Percentiles rank a stretch among this genome's conserved stretches.
phyloP scores from a whole-genome alignment of 2,797 vertebrate genomes.

The Xenops minutus region DNA sequence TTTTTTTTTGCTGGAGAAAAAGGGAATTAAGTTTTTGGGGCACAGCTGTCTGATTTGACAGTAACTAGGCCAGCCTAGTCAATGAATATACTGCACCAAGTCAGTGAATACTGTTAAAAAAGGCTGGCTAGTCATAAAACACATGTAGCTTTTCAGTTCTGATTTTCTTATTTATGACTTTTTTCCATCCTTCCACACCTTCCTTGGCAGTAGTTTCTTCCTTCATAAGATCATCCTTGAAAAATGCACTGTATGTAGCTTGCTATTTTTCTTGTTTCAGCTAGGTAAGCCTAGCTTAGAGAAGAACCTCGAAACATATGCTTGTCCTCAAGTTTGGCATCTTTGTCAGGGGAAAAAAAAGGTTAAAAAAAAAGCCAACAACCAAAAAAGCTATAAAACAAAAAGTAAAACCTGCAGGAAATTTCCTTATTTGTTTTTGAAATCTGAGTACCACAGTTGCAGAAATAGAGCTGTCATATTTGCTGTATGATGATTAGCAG shows the following conservation, averaged over 20 bases:
- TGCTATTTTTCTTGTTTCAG: background rate
- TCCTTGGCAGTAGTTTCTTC: background rate
- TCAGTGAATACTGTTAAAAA: background rate
- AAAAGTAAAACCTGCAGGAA: background rate
- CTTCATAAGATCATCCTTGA: background rate
- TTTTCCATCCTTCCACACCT: background rate
- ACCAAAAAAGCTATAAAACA: background rate
- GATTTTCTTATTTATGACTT: background rate
- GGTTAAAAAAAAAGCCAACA: background rate
- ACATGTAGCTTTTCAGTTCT: background rate
- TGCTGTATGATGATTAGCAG: background rate
- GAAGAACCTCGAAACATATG: background rate
- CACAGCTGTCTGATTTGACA: background rate
- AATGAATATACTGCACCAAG: background rate
- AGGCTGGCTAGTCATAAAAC: background rate
- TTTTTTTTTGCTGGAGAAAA: background rate
- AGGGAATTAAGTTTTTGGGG: background rate
- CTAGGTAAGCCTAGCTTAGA: background rate
- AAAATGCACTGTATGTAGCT: background rate
- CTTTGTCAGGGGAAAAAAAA: background rate
- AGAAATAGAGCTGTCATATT: background rate
- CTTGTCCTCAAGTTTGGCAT: background rate
- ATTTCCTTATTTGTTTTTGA: background rate
- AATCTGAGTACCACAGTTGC: background rate
- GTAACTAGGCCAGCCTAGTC: background rate